Base-by-base conservation (phyloP, 1,140 invertebrate species). In the Grapholita molesta region DNA sequence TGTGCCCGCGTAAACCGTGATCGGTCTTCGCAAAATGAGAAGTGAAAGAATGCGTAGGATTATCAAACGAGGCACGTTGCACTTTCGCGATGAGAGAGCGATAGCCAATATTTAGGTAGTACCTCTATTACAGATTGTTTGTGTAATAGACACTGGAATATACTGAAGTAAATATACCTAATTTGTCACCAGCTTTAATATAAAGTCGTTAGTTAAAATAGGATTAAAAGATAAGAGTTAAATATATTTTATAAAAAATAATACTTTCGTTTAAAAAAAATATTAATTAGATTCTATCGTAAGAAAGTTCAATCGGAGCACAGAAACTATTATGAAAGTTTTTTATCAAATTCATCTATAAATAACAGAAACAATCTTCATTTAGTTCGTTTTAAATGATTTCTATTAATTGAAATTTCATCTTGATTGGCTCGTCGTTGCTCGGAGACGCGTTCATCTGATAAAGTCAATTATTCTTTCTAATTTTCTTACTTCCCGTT, bases 401-500 rank as follows among this genome's bases (percentile, higher is more conserved):
- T 61, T 61, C 55, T 61, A 21, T 61, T 61, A 61, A 61, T 61
- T 61, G 55, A 28, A 61, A 61, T 61, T 61, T 61, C 55, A 61
- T 61, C 55, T 61, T 32, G 55, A 61, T 61, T 61, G 55, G 3
- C 1, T 28, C 24, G 18, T 32, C 4, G 55, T 28, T 57, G 53
- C 5, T 18, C n/a, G 5, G 28, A 21, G 24, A 30, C 12, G 55
- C 24, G 12, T 15, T 25, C 21, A 12, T 25, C 1, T 30, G 55
- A 61, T 61, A 28, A 28, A 18, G 24, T 61, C 28, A 61, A 57
- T 61, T 18, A 23, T 53, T 9, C 18, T 53, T 53, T 53, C 23
- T 24, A 53, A 21, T 55, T 38, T 55, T 55, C 21, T 55, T 7
- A 18, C 18, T 21, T 48, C 15, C 38, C n/a, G 38, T 7, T 48